Base-by-base conservation (phyloP, 1,140 invertebrate species). In the Periplaneta americana region DNA sequence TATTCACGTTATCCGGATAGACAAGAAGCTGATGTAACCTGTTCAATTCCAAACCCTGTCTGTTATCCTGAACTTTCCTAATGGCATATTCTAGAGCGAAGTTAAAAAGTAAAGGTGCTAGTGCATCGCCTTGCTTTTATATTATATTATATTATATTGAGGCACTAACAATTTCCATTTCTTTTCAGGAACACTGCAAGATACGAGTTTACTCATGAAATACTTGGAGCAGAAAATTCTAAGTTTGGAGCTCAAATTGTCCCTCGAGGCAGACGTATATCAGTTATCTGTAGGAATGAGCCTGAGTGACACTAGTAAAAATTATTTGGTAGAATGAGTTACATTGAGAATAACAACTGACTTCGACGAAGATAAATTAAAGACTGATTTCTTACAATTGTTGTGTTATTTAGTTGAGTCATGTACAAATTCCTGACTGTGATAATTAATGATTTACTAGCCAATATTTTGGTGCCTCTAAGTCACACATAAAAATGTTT, bases 161-260 rank as follows among this genome's bases (percentile, higher is more conserved):
- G 33, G 17, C 35, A 34, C 32, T 75, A 9, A 76, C 80, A 82
- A 78, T 74, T 81, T 80, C 78, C 66, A 83, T 48, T 75, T 77
- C 83, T 83, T 89, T 90, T 82, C 88, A 96, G 96, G 84, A 94
- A 94, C 84, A 86, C 87, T 82, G 94, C 95, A 5, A 92, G 98
- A 75, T 98, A 97, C 87, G 91, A 97, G 82, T 99, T 95, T 87
- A 97, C 95, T 37, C 98, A 99, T 90, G 98, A 98, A 90, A 94
- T 99, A 84, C 89, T 99, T 74, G 89, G 90, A 81, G 93, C 93
- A 81, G 91, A 93, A 80, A 87, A 93, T n/a, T 98, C 97, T 13
- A 85, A 88, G 78, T 99, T 97, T 87, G 90, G 93, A 81, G 93
- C 91, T 2, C 84, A 90, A 82, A 85, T 87, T 79, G 85, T 99